These are phyloP conservation scores for Echeneis naucrates DNA, from an alignment of 2,797 vertebrate species.

Conservation along the genomic window DNA sequence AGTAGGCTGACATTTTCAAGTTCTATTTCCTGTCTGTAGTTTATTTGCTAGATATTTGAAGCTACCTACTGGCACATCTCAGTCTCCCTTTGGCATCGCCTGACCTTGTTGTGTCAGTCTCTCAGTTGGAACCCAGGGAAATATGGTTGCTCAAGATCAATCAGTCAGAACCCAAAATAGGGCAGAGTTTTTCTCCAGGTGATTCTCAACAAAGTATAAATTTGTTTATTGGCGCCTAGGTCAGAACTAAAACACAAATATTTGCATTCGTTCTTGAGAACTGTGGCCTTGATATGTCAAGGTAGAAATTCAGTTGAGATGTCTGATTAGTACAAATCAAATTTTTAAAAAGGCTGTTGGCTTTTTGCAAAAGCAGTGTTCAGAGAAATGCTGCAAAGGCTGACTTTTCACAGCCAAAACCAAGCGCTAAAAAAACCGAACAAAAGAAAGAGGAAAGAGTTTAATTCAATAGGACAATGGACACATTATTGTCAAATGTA, in stretches of 20 bases:
- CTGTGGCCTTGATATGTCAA: conserved; percentile 38
- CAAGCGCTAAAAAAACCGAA: neutral
- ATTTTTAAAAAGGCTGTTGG: neutral
- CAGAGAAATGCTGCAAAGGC: neutral
- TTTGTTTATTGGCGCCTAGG: conserved; percentile 24
- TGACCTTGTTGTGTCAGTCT: conserved; percentile 78
- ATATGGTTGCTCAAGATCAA: conserved; percentile 61
- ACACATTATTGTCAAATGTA: neutral
- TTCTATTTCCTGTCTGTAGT: conserved; percentile 14
- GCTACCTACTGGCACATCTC: conserved; percentile 58
- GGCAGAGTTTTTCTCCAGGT: conserved; percentile 38
- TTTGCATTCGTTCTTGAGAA: neutral
- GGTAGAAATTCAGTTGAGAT: neutral
- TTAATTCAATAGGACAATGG: neutral
- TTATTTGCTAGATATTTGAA: conserved; percentile 50
- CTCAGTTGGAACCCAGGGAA: conserved; percentile 43
- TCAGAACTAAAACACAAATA: conserved; percentile 36
- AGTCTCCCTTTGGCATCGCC: conserved; percentile 65
- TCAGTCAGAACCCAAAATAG: conserved; percentile 71
- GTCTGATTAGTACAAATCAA: neutral
- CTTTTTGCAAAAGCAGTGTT: neutral
- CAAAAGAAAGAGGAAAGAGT: neutral
- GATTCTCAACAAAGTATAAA: conserved; percentile 30
- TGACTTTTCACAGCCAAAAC: neutral
- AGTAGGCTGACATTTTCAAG: conserved; percentile 22